These are phyloP conservation scores for Aporrectodea caliginosa DNA, from an alignment of 1,140 invertebrate species.

Conservation along the genomic window DNA sequence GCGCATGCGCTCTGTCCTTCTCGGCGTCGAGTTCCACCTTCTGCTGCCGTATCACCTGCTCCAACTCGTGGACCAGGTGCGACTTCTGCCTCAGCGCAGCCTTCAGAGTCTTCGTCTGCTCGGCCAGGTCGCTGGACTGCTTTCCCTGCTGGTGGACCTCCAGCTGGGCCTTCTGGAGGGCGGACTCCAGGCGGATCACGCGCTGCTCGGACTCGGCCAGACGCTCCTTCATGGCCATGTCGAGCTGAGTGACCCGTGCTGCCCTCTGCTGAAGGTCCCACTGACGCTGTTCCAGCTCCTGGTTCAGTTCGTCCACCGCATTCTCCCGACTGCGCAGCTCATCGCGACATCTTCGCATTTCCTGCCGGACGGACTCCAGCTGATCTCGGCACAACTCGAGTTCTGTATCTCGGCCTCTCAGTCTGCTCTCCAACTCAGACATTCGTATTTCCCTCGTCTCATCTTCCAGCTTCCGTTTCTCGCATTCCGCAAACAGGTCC, in stretches of 20 bases:
- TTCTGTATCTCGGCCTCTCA: neutral
- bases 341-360: neutral
- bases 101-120: neutral
- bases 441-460: neutral
- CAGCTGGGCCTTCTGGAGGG: neutral
- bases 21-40: neutral
- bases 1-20: neutral
- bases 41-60: neutral
- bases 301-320: neutral
- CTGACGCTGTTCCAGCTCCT: neutral
- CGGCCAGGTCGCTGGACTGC: neutral
- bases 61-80: neutral
- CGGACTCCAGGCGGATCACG: neutral
- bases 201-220: neutral
- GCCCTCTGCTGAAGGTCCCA: neutral
- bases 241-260: neutral
- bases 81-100: neutral
- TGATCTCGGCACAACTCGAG: neutral
- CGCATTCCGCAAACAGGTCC: neutral
- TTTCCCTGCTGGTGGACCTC: neutral
- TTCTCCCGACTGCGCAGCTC: neutral
- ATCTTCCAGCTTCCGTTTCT: neutral
- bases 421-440: neutral
- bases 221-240: neutral
- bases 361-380: neutral